Conservation (phyloP, 2,797 vertebrate species). For the Smutsia temminckii region DNA sequence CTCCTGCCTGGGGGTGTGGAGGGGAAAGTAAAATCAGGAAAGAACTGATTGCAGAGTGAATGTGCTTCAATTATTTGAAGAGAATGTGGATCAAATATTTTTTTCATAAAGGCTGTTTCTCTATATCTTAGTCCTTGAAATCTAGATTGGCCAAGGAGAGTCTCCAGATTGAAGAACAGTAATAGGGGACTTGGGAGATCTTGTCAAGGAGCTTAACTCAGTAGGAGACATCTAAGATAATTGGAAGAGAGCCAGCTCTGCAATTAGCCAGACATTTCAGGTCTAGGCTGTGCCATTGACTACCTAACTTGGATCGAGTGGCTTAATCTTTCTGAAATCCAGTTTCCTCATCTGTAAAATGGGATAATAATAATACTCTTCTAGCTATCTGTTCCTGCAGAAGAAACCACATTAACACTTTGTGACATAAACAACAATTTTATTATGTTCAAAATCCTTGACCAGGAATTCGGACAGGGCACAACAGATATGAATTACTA, state of each 20-base stretch:
- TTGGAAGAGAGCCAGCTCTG: background rate
- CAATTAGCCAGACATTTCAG: background rate
- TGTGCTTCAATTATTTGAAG: slow-evolving; percentile 63
- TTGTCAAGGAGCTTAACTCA: background rate
- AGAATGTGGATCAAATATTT: slow-evolving; percentile 48
- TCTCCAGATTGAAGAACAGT: background rate
- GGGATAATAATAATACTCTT: background rate
- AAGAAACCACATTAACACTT: background rate
- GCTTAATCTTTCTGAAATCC: slow-evolving; percentile 35
- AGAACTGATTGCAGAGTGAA: slow-evolving; percentile 26
- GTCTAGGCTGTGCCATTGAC: background rate
- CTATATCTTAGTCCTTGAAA: slow-evolving; percentile 1
- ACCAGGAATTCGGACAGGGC: slow-evolving; percentile 14
- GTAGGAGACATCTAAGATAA: background rate
- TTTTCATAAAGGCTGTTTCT: slow-evolving; percentile 20
- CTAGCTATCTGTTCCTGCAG: background rate
- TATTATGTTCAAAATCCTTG: background rate
- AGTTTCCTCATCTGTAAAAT: slow-evolving; percentile 23
- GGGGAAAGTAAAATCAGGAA: slow-evolving; percentile 58
- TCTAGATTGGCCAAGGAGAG: background rate
- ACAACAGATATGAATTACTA: background rate
- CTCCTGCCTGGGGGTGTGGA: slow-evolving; percentile 38
- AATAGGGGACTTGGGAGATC: background rate
- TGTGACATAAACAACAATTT: background rate
- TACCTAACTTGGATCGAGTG: background rate